Evolutionary conservation across 2,888 invertebrate genomes (phyloP).

Genomic region (Aporophyla nigra): DNA sequence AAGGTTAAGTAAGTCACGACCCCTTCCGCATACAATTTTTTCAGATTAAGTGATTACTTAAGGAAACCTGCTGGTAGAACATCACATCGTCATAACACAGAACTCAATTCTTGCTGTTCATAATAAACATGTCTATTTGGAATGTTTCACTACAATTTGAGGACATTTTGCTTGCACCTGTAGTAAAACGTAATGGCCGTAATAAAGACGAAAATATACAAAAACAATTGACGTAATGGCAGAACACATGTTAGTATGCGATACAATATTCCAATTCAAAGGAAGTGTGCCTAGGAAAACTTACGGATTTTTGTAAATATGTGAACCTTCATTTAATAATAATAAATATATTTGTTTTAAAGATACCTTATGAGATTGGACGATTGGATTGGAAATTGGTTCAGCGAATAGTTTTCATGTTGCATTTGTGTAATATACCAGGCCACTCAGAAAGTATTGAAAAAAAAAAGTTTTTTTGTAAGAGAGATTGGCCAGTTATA

Average conservation of each 20-base stretch:
- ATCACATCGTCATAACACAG: neutral
- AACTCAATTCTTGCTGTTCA: neutral
- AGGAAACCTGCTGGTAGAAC: neutral
- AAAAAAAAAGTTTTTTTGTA: too few relatives aligned
- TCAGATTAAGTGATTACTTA: neutral
- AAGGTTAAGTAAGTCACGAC: neutral
- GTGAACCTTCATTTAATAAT: too few relatives aligned
- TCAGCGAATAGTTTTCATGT: too few relatives aligned
- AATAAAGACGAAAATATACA: neutral
- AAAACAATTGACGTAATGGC: neutral
- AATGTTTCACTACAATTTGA: conserved; percentile 5
- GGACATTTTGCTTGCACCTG: neutral
- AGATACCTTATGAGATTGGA: too few relatives aligned
- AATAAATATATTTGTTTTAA: too few relatives aligned
- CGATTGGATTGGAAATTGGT: too few relatives aligned
- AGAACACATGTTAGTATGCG: accelerated
- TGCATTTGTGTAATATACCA: too few relatives aligned
- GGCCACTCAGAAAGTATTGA: too few relatives aligned
- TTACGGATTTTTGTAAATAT: too few relatives aligned
- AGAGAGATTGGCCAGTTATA: too few relatives aligned
- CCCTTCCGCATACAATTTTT: neutral
- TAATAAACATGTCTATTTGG: conserved; percentile 9
- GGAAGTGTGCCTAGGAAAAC: too few relatives aligned
- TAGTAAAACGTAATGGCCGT: neutral
- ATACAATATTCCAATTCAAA: neutral